Base-by-base conservation (phyloP, 2,113 vertebrate species). In the Onychostruthus taczanowskii region DNA sequence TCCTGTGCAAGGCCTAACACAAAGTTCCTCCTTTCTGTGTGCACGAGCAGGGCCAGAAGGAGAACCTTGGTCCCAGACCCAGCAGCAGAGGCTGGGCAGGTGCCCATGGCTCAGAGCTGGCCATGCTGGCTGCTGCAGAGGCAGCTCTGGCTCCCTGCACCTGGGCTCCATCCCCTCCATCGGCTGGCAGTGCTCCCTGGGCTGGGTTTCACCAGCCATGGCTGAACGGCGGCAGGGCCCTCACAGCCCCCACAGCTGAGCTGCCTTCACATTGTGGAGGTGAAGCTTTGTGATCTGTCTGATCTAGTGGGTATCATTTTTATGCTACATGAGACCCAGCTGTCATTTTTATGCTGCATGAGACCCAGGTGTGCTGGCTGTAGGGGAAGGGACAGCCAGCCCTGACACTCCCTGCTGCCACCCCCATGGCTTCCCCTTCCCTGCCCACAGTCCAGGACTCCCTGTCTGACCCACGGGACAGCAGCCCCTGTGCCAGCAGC, bases 171-270 rank as follows among this genome's bases (percentile, higher is more conserved):
- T 37, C 3, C 22, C 33, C 43, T 66, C 23, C 23, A 2, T 9
- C 11, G 1, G 1, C 67, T 13, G 58, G 27, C 3, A 22, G 21
- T 0, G 0, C 13, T 46, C 22, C 0, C 61, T 21, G 24, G 16
- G 9, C 1, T 7, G 23, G 4, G 1, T 50, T 55, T 13, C 55
- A 6, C 33, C 22, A 39, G 35, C 33, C 0, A 0, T 3, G 1
- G 37, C 28, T 1, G 3, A 79, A 37, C 0, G 0, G 3, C 0
- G 0, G 21, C 30, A 43, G 50, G 44, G 37, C 31, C 28, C 18
- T 16, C 75, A 24, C 15, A 43, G 62, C 66, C 72, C 17, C 6
- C 50, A 52, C 50, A 0, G 9, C 44, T 6, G 35, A 2, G 24
- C 5, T 23, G 35, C 52, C 43, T 26, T 35, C 37, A 22, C 18